Conservation (phyloP, 2,888 invertebrate genomes). For the Parasteatoda lunata region DNA sequence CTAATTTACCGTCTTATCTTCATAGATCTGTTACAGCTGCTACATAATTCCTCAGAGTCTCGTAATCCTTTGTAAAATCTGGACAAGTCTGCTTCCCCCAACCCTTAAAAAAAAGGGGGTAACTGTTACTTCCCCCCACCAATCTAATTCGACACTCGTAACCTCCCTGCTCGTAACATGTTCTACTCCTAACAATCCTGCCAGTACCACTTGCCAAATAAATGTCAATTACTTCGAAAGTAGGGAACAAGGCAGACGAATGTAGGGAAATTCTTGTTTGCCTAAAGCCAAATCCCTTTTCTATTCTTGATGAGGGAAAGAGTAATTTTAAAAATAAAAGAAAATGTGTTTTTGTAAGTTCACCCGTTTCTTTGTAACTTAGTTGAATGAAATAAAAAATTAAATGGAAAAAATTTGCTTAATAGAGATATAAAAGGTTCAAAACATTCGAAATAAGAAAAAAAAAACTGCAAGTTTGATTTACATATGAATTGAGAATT, state of each 20-base stretch:
- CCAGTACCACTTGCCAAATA: slow-evolving; percentile 42
- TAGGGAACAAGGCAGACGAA: slow-evolving; percentile 9
- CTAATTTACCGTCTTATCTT: not conserved
- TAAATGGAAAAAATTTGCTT: too few relatives aligned
- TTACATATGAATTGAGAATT: too few relatives aligned
- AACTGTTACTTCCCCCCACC: not conserved
- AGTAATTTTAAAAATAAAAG: slow-evolving; percentile 7
- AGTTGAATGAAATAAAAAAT: too few relatives aligned
- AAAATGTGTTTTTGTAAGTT: not conserved
- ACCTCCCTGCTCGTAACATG: not conserved
- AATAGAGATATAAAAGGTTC: too few relatives aligned
- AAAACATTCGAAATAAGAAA: too few relatives aligned
- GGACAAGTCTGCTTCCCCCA: slow-evolving; percentile 3
- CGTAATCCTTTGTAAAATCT: slow-evolving; percentile 30
- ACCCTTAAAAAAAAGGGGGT: not conserved
- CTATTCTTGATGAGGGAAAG: slow-evolving; percentile 8
- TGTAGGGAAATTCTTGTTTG: slow-evolving; percentile 32
- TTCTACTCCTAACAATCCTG: slow-evolving; percentile 1
- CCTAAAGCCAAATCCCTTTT: slow-evolving; percentile 33
- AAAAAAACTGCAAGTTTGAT: too few relatives aligned
- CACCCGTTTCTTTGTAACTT: too few relatives aligned
- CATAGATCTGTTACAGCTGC: not conserved
- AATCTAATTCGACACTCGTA: slow-evolving; percentile 17
- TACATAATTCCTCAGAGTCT: not conserved
- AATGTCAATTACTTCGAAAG: slow-evolving; percentile 47